Base-by-base conservation (phyloP, 2,113 vertebrate genomes). In the Reinhardtius hippoglossoides region DNA sequence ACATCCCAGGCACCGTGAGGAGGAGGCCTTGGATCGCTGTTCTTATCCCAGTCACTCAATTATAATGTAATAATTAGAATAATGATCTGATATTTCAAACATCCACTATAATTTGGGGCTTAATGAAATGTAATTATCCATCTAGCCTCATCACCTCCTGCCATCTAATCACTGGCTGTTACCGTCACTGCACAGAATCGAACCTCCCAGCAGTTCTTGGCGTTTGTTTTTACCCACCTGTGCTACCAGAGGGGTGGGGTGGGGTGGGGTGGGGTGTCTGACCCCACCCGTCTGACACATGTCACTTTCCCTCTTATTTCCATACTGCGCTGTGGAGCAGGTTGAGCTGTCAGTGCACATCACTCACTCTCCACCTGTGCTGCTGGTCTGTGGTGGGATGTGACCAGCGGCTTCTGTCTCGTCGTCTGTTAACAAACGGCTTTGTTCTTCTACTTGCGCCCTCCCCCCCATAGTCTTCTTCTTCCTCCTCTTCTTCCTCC, bases 331-430 rank as follows among this genome's bases (percentile, higher is more conserved):
- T 50, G 5, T 20, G 48, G 16, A 7, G 48, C 48, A 20, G 0
- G 4, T 37, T 7, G 27, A 26, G 6, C 15, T 16, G 23, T 40
- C 7, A 23, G 55, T 12, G 46, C 71, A 56, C 78, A 77, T 79
- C 81, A 72, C 83, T 66, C 67, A 46, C 31, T 31, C 27, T 27
- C 31, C 1, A 31, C 31, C 31, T 31, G 4, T 27, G 27, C 27
- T 27, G 27, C 3, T 2, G 27, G 1, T 73, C 50, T 52, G 16
- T 65, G 78, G 78, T 82, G 77, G 16, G 68, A 63, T 60, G 78
- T 63, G 71, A 81, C 74, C 81, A 58, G 85, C 50, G 76, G 62
- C 85, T 82, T 76, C 81, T 81, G 76, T 89, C 80, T 68, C 67
- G 37, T 85, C 75, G 83, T 81, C 67, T 54, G 48, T 70, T 83